Conservation (phyloP, 2,888 invertebrate genomes). For the Rhyacophila evoluta region DNA sequence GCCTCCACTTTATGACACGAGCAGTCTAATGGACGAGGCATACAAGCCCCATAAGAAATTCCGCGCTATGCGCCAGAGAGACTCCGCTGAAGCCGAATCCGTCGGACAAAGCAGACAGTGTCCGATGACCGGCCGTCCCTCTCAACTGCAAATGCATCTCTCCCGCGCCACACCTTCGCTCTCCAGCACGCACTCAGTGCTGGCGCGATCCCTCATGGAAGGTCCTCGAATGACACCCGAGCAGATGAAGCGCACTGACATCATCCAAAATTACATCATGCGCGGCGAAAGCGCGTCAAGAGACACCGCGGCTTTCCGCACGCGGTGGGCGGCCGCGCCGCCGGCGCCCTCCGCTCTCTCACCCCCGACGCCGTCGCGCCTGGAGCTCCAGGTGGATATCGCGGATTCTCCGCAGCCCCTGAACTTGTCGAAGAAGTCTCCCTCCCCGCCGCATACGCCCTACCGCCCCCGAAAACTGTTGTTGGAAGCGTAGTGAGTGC, state of each 20-base stretch:
- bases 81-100: slow-evolving; percentile 82
- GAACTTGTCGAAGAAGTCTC: slow-evolving; percentile 89
- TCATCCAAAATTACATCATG: slow-evolving; percentile 93
- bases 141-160: slow-evolving; percentile 66
- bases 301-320: slow-evolving; percentile 63
- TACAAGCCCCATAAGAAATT: slow-evolving; percentile 97
- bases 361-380: slow-evolving; percentile 68
- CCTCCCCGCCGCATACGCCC: slow-evolving; percentile 77
- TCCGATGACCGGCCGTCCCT: slow-evolving; percentile 60
- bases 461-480: slow-evolving; percentile 71
- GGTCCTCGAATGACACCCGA: slow-evolving; percentile 95
- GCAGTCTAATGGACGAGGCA: slow-evolving; percentile 92
- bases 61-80: slow-evolving; percentile 84
- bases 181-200: slow-evolving; percentile 89
- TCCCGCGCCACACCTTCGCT: slow-evolving; percentile 73
- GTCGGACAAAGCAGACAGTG: slow-evolving; percentile 59
- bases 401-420: slow-evolving; percentile 86
- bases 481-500: slow-evolving; percentile 74
- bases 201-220: slow-evolving; percentile 91
- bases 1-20: slow-evolving; percentile 91
- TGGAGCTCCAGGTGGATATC: slow-evolving; percentile 86
- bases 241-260: slow-evolving; percentile 91
- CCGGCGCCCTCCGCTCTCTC: slow-evolving; percentile 67
- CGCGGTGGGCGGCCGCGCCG: slow-evolving; percentile 64
- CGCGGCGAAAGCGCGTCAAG: slow-evolving; percentile 74